phyloP scores from a whole-genome alignment of 2,797 vertebrate genomes.

The Rhyacichthys aspro region DNA sequence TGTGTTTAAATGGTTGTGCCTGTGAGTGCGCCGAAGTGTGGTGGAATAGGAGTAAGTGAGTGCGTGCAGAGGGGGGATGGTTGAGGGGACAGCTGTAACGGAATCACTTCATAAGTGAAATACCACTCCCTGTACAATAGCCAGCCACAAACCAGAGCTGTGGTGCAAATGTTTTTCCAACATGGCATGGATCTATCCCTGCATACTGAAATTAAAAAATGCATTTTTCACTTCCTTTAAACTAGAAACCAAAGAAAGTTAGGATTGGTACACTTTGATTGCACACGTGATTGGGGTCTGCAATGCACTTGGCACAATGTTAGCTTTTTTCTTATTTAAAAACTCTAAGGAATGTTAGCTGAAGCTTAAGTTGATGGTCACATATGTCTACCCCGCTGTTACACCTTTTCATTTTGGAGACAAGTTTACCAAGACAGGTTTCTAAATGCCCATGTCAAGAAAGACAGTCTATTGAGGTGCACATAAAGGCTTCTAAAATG shows the following conservation, averaged over 20 bases:
- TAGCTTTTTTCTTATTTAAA: conserved; percentile 33
- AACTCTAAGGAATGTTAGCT: conserved; percentile 12
- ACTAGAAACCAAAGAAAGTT: conserved; percentile 65
- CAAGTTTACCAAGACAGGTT: conserved; percentile 62
- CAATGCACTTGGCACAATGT: conserved; percentile 36
- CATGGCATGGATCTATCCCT: conserved; percentile 81
- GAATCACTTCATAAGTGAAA: conserved; percentile 93
- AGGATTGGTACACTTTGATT: conserved; percentile 46
- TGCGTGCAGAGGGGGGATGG: conserved; percentile 69
- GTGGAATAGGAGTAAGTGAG: conserved; percentile 73
- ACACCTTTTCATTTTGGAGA: conserved; percentile 57
- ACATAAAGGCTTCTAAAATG: conserved; percentile 65
- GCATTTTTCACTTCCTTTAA: conserved; percentile 77
- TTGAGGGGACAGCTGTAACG: conserved; percentile 80
- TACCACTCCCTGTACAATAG: conserved; percentile 88
- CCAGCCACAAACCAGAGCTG: conserved; percentile 87
- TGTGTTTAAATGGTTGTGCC: conserved; percentile 61
- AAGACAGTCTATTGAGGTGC: conserved; percentile 59
- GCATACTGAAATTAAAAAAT: conserved; percentile 77
- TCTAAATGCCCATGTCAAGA: conserved; percentile 47
- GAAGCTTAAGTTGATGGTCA: conserved; percentile 40
- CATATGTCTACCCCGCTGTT: conserved; percentile 53
- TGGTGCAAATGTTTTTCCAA: conserved; percentile 89
- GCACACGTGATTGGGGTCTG: conserved; percentile 46
- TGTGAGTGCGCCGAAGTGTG: conserved; percentile 55